Percentiles rank a stretch among this genome's conserved stretches.
Evolutionary conservation across 2,888 invertebrate species (phyloP).

Genomic region (Tetranychus truncatus): DNA sequence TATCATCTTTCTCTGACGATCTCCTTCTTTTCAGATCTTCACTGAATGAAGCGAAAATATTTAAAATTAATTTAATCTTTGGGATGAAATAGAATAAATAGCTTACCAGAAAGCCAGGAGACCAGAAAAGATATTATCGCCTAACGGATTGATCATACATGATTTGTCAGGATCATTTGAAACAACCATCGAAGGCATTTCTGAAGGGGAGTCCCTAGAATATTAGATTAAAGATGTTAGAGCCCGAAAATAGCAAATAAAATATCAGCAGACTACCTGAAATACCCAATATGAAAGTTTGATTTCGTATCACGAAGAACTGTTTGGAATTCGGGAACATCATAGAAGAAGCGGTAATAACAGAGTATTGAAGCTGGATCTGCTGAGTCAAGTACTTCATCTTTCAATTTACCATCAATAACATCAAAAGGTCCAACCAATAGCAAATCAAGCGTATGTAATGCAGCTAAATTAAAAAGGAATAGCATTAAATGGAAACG

Average conservation of each 20-base stretch:
- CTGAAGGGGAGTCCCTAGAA: slow-evolving; percentile 49
- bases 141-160: slow-evolving; percentile 50
- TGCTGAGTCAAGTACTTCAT: slow-evolving; percentile 27
- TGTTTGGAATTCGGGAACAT: slow-evolving; percentile 78
- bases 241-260: background rate
- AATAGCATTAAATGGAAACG: too few species aligned
- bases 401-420: slow-evolving; percentile 36
- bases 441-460: slow-evolving; percentile 34
- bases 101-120: slow-evolving; percentile 42
- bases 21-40: background rate
- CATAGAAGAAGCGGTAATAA: slow-evolving; percentile 79
- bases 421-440: slow-evolving; percentile 77
- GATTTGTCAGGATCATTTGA: slow-evolving; percentile 50
- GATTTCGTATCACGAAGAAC: slow-evolving; percentile 39
- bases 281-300: slow-evolving; percentile 72
- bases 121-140: slow-evolving; percentile 60
- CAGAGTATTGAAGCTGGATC: slow-evolving; percentile 40
- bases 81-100: background rate
- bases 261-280: slow-evolving; percentile 37
- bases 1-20: background rate
- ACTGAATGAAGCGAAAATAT: background rate
- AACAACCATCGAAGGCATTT: slow-evolving; percentile 55
- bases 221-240: slow-evolving; percentile 13
- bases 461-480: background rate
- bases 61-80: background rate